These are phyloP conservation scores for Tachuris rubrigastra DNA, from an alignment of 2,113 vertebrate genomes.

Conservation along the genomic window DNA sequence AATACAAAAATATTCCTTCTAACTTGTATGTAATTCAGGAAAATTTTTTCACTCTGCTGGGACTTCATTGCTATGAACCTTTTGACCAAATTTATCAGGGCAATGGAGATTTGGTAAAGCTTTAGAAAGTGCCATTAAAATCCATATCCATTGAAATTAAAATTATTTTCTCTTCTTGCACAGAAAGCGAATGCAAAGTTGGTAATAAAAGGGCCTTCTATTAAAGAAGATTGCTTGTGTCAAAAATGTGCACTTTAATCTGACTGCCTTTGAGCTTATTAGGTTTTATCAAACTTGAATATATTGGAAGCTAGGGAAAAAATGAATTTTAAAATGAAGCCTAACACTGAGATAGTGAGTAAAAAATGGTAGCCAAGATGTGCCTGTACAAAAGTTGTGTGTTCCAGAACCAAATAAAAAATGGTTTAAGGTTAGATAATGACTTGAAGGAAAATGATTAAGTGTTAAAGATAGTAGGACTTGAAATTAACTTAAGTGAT, in stretches of 20 bases:
- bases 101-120: slow-evolving; percentile 34
- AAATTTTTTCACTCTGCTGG: not conserved
- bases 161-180: slow-evolving; percentile 24
- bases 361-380: not conserved
- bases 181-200: slow-evolving; percentile 19
- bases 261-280: slow-evolving; percentile 27
- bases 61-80: not conserved
- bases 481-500: not conserved
- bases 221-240: slow-evolving; percentile 34
- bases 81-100: slow-evolving; percentile 44
- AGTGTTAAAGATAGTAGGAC: not conserved
- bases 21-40: not conserved
- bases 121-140: slow-evolving; percentile 38
- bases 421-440: not conserved
- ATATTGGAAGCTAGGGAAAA: not conserved
- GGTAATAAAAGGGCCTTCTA: slow-evolving; percentile 20
- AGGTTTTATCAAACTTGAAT: slow-evolving; percentile 38
- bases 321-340: not conserved
- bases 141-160: slow-evolving; percentile 28
- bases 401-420: not conserved
- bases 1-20: not conserved
- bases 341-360: not conserved
- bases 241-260: slow-evolving; percentile 37
- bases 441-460: not conserved
- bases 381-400: not conserved